Evolutionary conservation across 1,140 invertebrate genomes (phyloP).

Genomic region (Steinernema feltiae): DNA sequence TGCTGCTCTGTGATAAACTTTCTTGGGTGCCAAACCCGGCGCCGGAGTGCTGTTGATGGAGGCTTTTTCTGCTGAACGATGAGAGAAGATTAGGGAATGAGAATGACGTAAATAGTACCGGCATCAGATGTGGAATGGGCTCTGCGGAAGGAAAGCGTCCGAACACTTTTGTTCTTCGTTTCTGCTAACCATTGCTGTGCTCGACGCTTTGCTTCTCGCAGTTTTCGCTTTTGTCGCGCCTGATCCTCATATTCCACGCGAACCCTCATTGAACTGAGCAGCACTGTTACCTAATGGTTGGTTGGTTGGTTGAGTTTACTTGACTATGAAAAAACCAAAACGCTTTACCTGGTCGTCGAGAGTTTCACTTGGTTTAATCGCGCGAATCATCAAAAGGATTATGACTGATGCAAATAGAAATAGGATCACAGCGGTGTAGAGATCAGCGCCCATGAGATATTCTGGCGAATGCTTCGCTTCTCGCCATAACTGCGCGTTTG

Average conservation of each 20-base stretch:
- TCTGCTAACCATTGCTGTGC: conserved; percentile 22
- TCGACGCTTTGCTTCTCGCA: conserved; percentile 16
- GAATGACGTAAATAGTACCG: no score
- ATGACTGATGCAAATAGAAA: conserved; percentile 22
- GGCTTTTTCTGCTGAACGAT: neutral
- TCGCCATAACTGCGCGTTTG: neutral
- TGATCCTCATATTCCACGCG: conserved; percentile 24
- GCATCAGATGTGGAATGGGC: neutral
- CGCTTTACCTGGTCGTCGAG: conserved; percentile 19
- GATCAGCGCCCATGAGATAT: neutral
- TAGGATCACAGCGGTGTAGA: conserved; percentile 17
- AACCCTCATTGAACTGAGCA: conserved; percentile 23
- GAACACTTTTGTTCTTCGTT: neutral
- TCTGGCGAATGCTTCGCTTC: neutral
- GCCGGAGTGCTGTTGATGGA: neutral
- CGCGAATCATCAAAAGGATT: conserved; percentile 16
- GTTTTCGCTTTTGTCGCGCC: conserved; percentile 18
- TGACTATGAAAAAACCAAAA: neutral
- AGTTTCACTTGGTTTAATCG: conserved; percentile 18
- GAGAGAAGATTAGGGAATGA: no score
- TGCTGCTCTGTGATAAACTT: conserved; percentile 14
- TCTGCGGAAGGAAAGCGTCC: conserved; percentile 4
- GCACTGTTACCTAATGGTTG: neutral
- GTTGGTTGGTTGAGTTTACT: neutral
- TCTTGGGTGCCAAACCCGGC: neutral